These are phyloP conservation scores for Corella eumyota DNA, from an alignment of 23 tunicate genomes.

Conservation along the genomic window DNA sequence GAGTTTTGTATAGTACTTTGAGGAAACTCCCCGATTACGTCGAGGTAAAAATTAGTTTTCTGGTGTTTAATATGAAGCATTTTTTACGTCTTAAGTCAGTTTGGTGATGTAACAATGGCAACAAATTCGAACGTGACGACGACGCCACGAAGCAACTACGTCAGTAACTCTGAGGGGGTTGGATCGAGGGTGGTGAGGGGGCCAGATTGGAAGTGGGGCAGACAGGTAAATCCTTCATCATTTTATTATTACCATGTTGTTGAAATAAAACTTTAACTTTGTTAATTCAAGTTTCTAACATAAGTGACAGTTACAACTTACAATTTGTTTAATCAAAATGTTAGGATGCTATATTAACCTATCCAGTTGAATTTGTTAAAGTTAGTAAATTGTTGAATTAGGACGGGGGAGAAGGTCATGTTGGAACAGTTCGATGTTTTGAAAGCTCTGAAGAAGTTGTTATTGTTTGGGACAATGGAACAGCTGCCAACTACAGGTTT, in stretches of 20 bases:
- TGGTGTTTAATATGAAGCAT: no score
- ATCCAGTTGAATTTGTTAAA: no score
- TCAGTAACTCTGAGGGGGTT: slow-evolving; percentile 35
- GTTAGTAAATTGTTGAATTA: no score
- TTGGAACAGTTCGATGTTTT: slow-evolving; percentile 97
- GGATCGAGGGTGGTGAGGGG: slow-evolving; percentile 98
- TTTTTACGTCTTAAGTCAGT: no score
- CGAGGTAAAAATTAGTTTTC: no score
- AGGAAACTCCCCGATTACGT: no score
- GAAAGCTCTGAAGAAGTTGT: slow-evolving; percentile 99
- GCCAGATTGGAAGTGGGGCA: slow-evolving; percentile 99
- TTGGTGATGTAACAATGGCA: slow-evolving; percentile 16
- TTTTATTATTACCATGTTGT: no score
- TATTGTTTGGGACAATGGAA: slow-evolving; percentile 99
- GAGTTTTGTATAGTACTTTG: no score
- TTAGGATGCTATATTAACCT: no score
- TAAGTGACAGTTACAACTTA: neutral
- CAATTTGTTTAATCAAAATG: neutral
- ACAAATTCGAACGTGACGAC: slow-evolving; percentile 25
- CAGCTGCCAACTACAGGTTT: slow-evolving; percentile 82
- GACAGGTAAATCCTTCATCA: no score
- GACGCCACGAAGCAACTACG: slow-evolving; percentile 15
- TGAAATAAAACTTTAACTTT: no score
- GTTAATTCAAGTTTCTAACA: no score
- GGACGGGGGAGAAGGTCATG: slow-evolving; percentile 99